Evolutionary conservation across 2,888 invertebrate genomes (phyloP), one percentile per base, ranked within the genome.

Genomic region (Nymphalis c-album): DNA sequence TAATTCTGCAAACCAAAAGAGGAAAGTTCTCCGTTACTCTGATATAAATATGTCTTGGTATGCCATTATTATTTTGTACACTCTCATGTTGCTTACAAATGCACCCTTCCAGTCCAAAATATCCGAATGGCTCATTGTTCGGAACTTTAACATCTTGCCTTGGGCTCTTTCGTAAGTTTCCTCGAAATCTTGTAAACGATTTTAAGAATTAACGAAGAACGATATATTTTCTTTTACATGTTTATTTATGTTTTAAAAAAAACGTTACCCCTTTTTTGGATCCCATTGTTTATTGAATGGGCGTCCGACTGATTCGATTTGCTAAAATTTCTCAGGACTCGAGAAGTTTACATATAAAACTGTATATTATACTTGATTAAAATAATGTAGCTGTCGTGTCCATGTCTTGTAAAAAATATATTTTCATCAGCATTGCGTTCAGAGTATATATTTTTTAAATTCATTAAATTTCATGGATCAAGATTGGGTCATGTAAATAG

Each of bases 51-150:
- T 45, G 57, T 63, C 64, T 26, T 17, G 17, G 55, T 63, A 18
- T n/a, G 18, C 57, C 59, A 31, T 13, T 63, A 67, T 61, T 68
- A 71, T 64, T 65, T 53, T 71, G 66, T 66, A 68, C 18, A 48
- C 17, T 63, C 16, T 65, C 45, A 51, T 63, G 60, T 63, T 48
- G 20, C 61, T 64, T 71, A 46, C 64, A 26, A 65, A 71, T 45
- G 60, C 63, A 69, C 63, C 72, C 68, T 63, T 63, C 45, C 59
- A 66, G 46, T 71, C 74, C 75, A 76, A 75, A 77, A 79, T 75
- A 73, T 75, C 67, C 76, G 75, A 81, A 82, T 80, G 72, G 78
- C 61, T 70, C 76, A 80, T 82, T 83, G 81, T 82, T 79, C 64
- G 55, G 46, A 69, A 35, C 17, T 57, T 61, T 68, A 66, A 69